Base-by-base conservation (phyloP, 2,888 invertebrate genomes). In the Lamellibrachia satsuma region DNA sequence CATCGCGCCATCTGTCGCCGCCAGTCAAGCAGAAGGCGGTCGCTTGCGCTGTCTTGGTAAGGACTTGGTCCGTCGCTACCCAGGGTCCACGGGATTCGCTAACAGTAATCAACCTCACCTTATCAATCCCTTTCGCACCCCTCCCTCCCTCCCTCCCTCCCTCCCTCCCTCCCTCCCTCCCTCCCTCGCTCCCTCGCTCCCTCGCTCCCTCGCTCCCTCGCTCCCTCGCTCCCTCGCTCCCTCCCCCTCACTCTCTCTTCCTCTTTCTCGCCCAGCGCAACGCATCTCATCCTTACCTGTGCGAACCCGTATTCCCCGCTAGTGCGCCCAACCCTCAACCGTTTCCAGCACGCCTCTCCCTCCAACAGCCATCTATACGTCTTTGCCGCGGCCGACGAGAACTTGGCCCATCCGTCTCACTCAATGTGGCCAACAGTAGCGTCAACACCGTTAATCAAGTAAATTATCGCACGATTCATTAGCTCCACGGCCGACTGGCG, bases 381-480 rank as follows among this genome's bases (percentile, higher is more conserved):
- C 75, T 22, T 22, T 22, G 3, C 75, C 22, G 22, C 75, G 22
- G 1, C 75, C 75, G 6, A n/a, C 15, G 22, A 75, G n/a, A 11
- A 3, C 15, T 22, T n/a, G 75, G n/a, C 4, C 75, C 15, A 75
- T 39, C 39, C 75, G 75, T 75, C 75, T 75, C 75, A 75, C 75
- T 75, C 75, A 22, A n/a, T 15, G 75, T 2, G 1, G 15, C 22
- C 75, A 75, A n/a, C n/a, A 75, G 75, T n/a, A 15, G 22, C 22
- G 22, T 75, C 75, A 75, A 75, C 75, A 75, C 22, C 75, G 75
- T 75, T 75, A 75, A 75, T 75, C 75, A 75, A 75, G 75, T 75
- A 75, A 75, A 75, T 75, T 75, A 75, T 4, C n/a, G 11, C 22
- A 75, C 22, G 75, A 75, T 75, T 75, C 75, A 22, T 75, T 75